Percentiles rank a stretch among this genome's conserved stretches.
Evolutionary conservation across 2,888 invertebrate species (phyloP).

Genomic region (Prenolepis imparis): DNA sequence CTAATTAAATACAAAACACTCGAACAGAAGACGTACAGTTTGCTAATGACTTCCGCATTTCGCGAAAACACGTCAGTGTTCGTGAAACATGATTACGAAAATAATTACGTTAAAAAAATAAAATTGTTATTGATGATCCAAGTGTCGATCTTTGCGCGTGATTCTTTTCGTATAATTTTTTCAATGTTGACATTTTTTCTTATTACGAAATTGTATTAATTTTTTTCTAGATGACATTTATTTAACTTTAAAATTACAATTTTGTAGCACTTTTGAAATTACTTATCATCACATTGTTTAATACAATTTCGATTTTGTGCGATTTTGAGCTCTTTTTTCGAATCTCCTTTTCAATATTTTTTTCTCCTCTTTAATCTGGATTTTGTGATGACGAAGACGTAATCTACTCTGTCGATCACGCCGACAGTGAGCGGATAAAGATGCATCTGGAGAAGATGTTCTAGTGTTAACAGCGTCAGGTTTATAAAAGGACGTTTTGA

Average conservation of each 20-base stretch:
- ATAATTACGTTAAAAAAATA: constrained; percentile 19
- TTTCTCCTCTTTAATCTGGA: background rate
- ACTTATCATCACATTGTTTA: background rate
- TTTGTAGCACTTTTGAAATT: background rate
- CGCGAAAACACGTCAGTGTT: background rate
- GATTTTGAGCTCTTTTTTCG: background rate
- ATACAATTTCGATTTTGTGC: background rate
- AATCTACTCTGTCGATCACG: background rate
- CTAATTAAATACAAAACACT: constrained; percentile 24
- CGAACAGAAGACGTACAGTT: background rate
- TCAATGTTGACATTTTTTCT: background rate
- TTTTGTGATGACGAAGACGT: background rate
- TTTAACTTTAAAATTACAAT: background rate
- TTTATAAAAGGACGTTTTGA: background rate
- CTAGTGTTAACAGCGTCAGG: background rate
- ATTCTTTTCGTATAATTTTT: background rate
- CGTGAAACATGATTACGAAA: background rate
- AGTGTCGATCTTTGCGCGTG: background rate
- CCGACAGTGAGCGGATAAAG: background rate
- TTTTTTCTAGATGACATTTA: background rate
- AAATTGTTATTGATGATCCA: constrained; percentile 3
- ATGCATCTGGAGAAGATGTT: background rate
- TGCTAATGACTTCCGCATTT: background rate
- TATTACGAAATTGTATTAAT: constrained; percentile 1
- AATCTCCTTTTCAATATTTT: background rate